Percentiles rank a stretch among this genome's conserved stretches.
Conservation (phyloP, 2,888 invertebrate genomes). For the Scaptomyza caliginosa region DNA sequence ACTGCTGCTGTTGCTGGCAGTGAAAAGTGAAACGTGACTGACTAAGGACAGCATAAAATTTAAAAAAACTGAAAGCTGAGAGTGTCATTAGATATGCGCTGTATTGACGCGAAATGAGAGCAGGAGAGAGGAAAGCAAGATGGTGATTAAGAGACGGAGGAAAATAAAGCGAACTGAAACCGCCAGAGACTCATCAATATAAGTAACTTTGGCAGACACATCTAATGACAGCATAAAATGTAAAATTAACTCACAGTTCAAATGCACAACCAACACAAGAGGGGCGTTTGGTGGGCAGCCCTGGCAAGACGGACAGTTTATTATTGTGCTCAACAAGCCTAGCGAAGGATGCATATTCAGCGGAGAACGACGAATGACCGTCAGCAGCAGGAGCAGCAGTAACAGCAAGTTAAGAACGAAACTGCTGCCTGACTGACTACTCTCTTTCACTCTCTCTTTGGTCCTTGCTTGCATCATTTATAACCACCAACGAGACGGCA, state of each 20-base stretch:
- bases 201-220: conserved; percentile 41
- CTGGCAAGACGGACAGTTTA: conserved; percentile 56
- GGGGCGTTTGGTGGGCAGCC: not conserved
- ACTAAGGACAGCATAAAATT: conserved; percentile 16
- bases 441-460: conserved; percentile 3
- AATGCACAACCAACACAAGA: conserved; percentile 15
- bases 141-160: conserved; percentile 3
- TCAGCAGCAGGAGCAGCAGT: conserved; percentile 19
- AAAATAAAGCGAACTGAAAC: conserved; percentile 37
- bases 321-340: conserved; percentile 65
- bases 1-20: not conserved
- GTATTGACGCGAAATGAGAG: not conserved
- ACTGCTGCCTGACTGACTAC: conserved; percentile 3
- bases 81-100: conserved; percentile 18
- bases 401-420: not conserved
- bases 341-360: conserved; percentile 58
- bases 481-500: conserved; percentile 64
- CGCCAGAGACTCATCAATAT: conserved; percentile 50
- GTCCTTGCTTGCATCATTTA: conserved; percentile 54
- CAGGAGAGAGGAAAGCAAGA: not conserved
- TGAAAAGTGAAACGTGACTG: conserved; percentile 29
- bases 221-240: conserved; percentile 61
- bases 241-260: conserved; percentile 45
- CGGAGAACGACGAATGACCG: conserved; percentile 53
- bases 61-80: conserved; percentile 18